Evolutionary conservation across 1,140 invertebrate species (phyloP).

Genomic region (Neomicropteryx cornuta): DNA sequence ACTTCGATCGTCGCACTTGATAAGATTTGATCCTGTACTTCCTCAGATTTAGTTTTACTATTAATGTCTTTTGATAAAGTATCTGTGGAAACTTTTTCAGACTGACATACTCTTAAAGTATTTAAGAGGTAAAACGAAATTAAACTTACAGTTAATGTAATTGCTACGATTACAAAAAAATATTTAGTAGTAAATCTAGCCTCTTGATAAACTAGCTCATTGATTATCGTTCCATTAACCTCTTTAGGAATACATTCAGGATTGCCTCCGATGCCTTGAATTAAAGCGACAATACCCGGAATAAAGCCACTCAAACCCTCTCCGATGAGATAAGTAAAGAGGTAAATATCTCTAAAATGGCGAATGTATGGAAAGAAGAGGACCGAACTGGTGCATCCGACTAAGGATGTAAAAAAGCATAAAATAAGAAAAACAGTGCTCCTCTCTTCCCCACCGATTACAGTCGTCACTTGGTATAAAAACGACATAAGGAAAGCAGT

Average conservation of each 20-base stretch:
- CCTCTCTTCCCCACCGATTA: conserved; percentile 44
- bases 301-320: conserved; percentile 82
- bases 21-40: conserved; percentile 7
- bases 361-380: conserved; percentile 86
- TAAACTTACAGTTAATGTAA: conserved; percentile 43
- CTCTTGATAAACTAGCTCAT: no score
- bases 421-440: conserved; percentile 65
- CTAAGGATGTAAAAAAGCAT: conserved; percentile 70
- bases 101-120: conserved; percentile 25
- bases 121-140: conserved; percentile 48
- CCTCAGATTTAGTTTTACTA: conserved; percentile 21
- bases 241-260: conserved; percentile 34
- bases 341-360: conserved; percentile 63
- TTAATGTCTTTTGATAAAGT: conserved; percentile 24
- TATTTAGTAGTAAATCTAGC: conserved; percentile 47
- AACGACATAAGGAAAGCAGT: conserved; percentile 61
- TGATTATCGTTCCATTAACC: conserved; percentile 17
- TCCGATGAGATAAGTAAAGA: conserved; percentile 53
- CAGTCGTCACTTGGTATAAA: conserved; percentile 56
- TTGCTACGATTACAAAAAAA: conserved; percentile 63
- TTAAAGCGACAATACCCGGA: conserved; percentile 73
- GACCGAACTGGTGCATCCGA: conserved; percentile 89
- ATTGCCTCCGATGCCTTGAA: conserved; percentile 69
- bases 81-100: conserved; percentile 27
- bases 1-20: conserved; percentile 16